Evolutionary conservation across 2,797 vertebrate genomes (phyloP).

Genomic region (Anabas testudineus): DNA sequence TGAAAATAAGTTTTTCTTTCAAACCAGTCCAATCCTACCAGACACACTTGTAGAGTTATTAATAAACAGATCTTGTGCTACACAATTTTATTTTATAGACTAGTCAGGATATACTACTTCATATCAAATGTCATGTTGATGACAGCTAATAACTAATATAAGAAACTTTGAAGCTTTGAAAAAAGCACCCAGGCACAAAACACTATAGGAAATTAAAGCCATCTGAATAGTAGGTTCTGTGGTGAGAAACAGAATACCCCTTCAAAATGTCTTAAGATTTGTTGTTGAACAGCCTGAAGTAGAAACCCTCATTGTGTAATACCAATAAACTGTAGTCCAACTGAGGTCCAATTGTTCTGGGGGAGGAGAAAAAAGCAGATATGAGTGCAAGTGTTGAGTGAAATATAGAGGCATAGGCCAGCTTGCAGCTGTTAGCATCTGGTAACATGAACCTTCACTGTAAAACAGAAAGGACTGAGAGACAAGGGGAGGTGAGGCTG

Average conservation of each 20-base stretch:
- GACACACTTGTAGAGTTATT: too few species aligned
- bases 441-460: slow-evolving; percentile 58
- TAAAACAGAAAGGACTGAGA: slow-evolving; percentile 18
- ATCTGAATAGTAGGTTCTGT: neutral
- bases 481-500: slow-evolving; percentile 15
- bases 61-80: too few species aligned
- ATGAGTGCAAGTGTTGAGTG: slow-evolving; percentile 26
- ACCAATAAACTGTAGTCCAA: slow-evolving; percentile 36
- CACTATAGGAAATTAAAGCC: neutral
- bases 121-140: too few species aligned
- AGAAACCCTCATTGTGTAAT: slow-evolving; percentile 24
- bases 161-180: neutral
- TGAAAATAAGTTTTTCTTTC: too few species aligned
- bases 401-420: slow-evolving; percentile 39
- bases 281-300: neutral
- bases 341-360: slow-evolving; percentile 47
- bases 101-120: too few species aligned
- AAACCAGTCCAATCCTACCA: too few species aligned
- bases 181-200: neutral
- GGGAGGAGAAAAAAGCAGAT: slow-evolving; percentile 37
- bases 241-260: too few species aligned
- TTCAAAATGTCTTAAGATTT: neutral
- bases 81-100: too few species aligned
- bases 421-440: slow-evolving; percentile 67
- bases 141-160: neutral